These are phyloP conservation scores for Limnephilus marmoratus DNA, from an alignment of 2,888 invertebrate species.

Conservation along the genomic window DNA sequence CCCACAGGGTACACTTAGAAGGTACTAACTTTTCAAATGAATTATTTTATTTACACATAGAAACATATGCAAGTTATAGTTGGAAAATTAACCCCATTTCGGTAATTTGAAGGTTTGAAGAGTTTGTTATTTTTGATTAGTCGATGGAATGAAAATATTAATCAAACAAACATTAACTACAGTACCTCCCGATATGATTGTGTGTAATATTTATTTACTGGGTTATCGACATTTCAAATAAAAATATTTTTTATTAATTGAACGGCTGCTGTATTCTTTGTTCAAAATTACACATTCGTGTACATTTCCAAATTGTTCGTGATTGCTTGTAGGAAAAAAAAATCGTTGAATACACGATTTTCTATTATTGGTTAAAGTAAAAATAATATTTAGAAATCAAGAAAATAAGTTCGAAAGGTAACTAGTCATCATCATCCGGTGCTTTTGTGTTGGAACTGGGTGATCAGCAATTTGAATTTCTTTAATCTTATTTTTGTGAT, in stretches of 20 bases:
- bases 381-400: too few species aligned
- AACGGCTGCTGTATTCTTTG: not conserved
- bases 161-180: not conserved
- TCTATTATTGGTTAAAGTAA: not conserved
- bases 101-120: not conserved
- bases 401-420: not conserved
- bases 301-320: not conserved
- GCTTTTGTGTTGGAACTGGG: not conserved
- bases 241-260: not conserved
- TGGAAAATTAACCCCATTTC: not conserved
- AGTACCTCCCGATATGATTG: not conserved
- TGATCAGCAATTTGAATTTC: not conserved
- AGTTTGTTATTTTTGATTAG: constrained; percentile 3
- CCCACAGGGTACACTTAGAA: not conserved
- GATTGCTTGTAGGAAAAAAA: not conserved
- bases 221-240: not conserved
- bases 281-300: not conserved
- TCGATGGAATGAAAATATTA: constrained; percentile 22
- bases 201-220: not conserved
- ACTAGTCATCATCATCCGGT: not conserved
- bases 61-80: not conserved
- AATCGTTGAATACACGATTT: too few species aligned
- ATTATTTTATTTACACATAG: too few species aligned
- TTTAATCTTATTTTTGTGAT: too few species aligned
- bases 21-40: too few species aligned